These are phyloP conservation scores for Dipodomys spectabilis DNA, from an alignment of 2,113 vertebrate species.

Conservation along the genomic window DNA sequence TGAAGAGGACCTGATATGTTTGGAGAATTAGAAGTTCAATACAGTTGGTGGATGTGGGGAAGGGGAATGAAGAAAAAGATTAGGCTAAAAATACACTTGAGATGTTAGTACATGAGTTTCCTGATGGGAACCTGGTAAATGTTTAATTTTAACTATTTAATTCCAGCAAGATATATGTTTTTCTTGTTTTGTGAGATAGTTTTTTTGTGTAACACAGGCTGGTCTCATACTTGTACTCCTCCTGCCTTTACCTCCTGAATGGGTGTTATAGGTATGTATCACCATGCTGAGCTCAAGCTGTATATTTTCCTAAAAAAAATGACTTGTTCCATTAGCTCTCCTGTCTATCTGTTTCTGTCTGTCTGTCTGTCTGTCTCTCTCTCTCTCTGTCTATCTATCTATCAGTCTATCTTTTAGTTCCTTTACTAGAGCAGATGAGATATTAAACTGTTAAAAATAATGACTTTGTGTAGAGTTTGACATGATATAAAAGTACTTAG, in stretches of 20 bases:
- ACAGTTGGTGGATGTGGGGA: constrained; percentile 43
- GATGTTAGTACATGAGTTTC: constrained; percentile 27
- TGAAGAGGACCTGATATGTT: not conserved
- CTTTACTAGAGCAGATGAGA: constrained; percentile 22
- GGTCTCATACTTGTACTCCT: not conserved
- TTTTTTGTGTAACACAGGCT: not conserved
- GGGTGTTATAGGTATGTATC: not conserved
- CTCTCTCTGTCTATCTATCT: too few species aligned
- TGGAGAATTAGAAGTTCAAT: not conserved
- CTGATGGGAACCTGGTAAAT: constrained; percentile 53
- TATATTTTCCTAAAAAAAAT: constrained; percentile 46
- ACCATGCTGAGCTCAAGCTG: not conserved
- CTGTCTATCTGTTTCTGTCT: too few species aligned
- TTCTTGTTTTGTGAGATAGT: constrained; percentile 23
- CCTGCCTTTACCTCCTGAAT: not conserved
- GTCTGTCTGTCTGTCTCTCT: too few species aligned
- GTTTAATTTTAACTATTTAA: constrained; percentile 62
- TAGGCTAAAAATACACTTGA: constrained; percentile 3
- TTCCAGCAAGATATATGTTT: constrained; percentile 38
- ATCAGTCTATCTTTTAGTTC: not conserved
- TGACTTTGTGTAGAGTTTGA: not conserved
- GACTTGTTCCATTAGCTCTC: constrained; percentile 30
- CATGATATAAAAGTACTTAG: constrained; percentile 12
- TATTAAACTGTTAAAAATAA: constrained; percentile 48
- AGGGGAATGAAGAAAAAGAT: not conserved